Base-by-base conservation (phyloP, 2,797 vertebrate species). In the Scolopax rusticola region DNA sequence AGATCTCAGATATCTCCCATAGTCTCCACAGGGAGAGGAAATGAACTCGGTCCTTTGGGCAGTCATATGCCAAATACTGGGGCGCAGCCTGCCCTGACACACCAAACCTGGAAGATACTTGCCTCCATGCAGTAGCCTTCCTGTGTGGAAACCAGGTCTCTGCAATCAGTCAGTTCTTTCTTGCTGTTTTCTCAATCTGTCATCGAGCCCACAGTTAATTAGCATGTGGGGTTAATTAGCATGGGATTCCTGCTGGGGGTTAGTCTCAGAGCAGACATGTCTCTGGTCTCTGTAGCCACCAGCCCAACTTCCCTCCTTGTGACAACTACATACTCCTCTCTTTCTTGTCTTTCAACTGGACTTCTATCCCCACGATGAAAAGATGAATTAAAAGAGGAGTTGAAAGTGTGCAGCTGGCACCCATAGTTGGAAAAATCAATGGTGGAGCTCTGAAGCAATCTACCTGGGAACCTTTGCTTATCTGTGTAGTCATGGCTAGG, bases 71-170 rank as follows among this genome's bases (percentile, higher is more conserved):
- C 48, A 18, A 15, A 8, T 30, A 12, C 77, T 59, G 80, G 57
- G 23, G 41, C 36, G 45, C 69, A 50, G 50, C 65, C 69, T 75
- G 63, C 47, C 65, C 57, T n/a, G 21, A 2, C 12, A 33, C 65
- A 81, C 53, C 41, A 7, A 20, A 11, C 2, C 1, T 38, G 1
- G 4, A 19, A 15, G 2, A 19, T 47, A 2, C 1, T 4, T 28
- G 8, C 60, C 30, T 36, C 64, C 28, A 33, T 0, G 0, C 16
- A 47, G 43, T 60, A 75, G 59, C 87, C 47, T 51, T 88, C 65
- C 41, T 17, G 33, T 6, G 17, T 54, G 24, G 56, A 77, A 86
- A 23, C 57, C 48, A 17, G 45, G 56, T 38, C 59, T 81, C 76
- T 15, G 41, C 54, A 27, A 5, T 33, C 5, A n/a, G 38, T 4